Conservation (phyloP, 1,140 invertebrate species). For the Calycopis cecrops region DNA sequence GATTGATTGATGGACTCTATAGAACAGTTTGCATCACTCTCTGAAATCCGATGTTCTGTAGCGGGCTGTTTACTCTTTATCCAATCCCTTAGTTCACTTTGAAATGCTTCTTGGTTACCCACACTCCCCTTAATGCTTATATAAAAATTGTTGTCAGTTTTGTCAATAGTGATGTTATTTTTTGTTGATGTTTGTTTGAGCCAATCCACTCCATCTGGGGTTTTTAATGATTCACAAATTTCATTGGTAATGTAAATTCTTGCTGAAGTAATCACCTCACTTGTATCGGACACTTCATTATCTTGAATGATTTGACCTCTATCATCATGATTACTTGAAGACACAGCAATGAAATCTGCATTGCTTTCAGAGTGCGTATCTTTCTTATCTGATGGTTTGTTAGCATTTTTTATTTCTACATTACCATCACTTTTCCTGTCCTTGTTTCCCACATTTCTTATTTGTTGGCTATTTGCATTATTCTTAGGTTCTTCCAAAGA, state of each 20-base stretch:
- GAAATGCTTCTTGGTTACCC: slow-evolving; percentile 69
- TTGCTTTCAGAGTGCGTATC: slow-evolving; percentile 29
- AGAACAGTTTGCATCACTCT: slow-evolving; percentile 38
- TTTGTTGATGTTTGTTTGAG: slow-evolving; percentile 46
- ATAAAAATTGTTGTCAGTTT: slow-evolving; percentile 48
- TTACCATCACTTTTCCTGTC: slow-evolving; percentile 22
- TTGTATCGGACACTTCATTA: slow-evolving; percentile 63
- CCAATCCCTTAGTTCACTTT: slow-evolving; percentile 58
- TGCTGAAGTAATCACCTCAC: slow-evolving; percentile 52
- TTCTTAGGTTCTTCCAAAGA: slow-evolving; percentile 36
- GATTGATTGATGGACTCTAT: slow-evolving; percentile 33
- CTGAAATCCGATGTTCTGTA: slow-evolving; percentile 24
- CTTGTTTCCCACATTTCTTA: slow-evolving; percentile 34
- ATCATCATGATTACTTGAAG: slow-evolving; percentile 48
- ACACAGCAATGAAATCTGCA: slow-evolving; percentile 41
- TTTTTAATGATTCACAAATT: slow-evolving; percentile 62
- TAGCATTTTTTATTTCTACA: slow-evolving; percentile 27
- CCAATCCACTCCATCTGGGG: slow-evolving; percentile 61
- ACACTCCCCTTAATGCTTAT: slow-evolving; percentile 69
- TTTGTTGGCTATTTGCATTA: slow-evolving; percentile 22
- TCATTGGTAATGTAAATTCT: slow-evolving; percentile 67
- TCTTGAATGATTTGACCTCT: slow-evolving; percentile 61
- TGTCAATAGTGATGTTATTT: slow-evolving; percentile 60
- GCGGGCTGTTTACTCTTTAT: slow-evolving; percentile 32
- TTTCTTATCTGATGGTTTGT: slow-evolving; percentile 23